Evolutionary conservation across 2,797 vertebrate genomes (phyloP), one percentile per base, ranked within the genome.

Genomic region (Crossoptilon crossoptilon): DNA sequence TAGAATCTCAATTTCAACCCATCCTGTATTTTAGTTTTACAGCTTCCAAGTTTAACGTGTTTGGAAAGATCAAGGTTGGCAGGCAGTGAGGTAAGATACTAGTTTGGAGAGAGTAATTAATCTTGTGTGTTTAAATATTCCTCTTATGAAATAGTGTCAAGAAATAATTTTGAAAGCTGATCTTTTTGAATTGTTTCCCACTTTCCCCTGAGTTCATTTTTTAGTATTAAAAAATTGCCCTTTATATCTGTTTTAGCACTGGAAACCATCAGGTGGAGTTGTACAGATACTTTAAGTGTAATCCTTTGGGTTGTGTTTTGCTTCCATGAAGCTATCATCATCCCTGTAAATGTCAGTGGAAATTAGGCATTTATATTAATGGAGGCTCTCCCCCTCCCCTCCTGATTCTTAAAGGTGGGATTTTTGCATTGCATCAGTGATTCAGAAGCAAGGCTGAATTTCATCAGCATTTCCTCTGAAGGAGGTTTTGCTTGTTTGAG

Each of bases 321-420:
- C 87, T 93, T 92, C 94, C 76, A 74, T 76, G 85, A 90, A 96
- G 87, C 89, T 93, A 87, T 94, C 90, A 84, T 67, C 91, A 90
- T 67, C 85, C 59, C 72, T 96, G 87, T 96, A 95, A 95, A 95
- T 82, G 84, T 94, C 96, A 87, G 74, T 87, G 79, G 82, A 80
- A 97, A 95, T 94, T 92, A 93, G 93, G 78, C 12, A 78, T 84
- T 94, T 79, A 63, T 88, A 94, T 91, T 69, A 87, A 94, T 86
- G 81, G 69, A 46, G 41, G 67, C 55, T 64, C 44, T 56, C 21
- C 64, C 26, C 83, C 68, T 51, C 60, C 44, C 6, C 7, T 31
- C 69, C 48, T 80, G 2, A 0, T 64, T 93, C 94, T 87, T 93
- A 93, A 93, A 91, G 75, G 87, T 70, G 41, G 90, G 46, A 64